Evolutionary conservation across 2,888 invertebrate species (phyloP).

Genomic region (Drosophila fulvimacula): DNA sequence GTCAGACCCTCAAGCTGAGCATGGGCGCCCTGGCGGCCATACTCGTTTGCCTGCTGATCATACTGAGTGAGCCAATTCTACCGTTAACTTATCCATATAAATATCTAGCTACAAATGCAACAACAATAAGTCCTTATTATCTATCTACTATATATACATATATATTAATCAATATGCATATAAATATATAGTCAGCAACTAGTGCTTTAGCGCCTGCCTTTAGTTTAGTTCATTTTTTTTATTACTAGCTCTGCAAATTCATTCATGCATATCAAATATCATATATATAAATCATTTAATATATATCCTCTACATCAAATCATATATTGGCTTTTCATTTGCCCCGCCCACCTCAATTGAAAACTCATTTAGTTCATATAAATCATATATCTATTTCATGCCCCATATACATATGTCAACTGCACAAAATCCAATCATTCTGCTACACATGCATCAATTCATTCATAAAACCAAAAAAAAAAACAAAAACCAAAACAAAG

Average conservation of each 20-base stretch:
- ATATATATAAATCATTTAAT: slow-evolving; percentile 2
- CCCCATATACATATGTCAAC: slow-evolving; percentile 34
- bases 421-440: slow-evolving; percentile 64
- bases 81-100: slow-evolving; percentile 3
- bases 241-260: slow-evolving; percentile 52
- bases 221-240: slow-evolving; percentile 18
- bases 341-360: slow-evolving; percentile 8
- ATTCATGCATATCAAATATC: slow-evolving; percentile 23
- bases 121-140: slow-evolving; percentile 18
- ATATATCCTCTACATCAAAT: slow-evolving; percentile 2
- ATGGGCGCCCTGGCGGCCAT: slow-evolving; percentile 99
- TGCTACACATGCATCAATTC: slow-evolving; percentile 44
- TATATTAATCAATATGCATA: slow-evolving; percentile 3
- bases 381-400: slow-evolving; percentile 10
- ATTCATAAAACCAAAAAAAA: slow-evolving; percentile 20
- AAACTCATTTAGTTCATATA: slow-evolving; percentile 42
- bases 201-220: slow-evolving; percentile 59
- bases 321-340: slow-evolving; percentile 29
- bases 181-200: slow-evolving; percentile 37
- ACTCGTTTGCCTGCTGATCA: slow-evolving; percentile 97
- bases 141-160: slow-evolving; percentile 2
- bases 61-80: slow-evolving; percentile 93
- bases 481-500: slow-evolving; percentile 17
- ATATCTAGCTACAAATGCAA: slow-evolving; percentile 26
- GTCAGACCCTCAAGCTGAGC: slow-evolving; percentile 97